Percentiles rank a stretch among this genome's conserved stretches.
These are phyloP conservation scores for Lepidochitona cinerea DNA, from an alignment of 2,888 invertebrate genomes.

Conservation along the genomic window DNA sequence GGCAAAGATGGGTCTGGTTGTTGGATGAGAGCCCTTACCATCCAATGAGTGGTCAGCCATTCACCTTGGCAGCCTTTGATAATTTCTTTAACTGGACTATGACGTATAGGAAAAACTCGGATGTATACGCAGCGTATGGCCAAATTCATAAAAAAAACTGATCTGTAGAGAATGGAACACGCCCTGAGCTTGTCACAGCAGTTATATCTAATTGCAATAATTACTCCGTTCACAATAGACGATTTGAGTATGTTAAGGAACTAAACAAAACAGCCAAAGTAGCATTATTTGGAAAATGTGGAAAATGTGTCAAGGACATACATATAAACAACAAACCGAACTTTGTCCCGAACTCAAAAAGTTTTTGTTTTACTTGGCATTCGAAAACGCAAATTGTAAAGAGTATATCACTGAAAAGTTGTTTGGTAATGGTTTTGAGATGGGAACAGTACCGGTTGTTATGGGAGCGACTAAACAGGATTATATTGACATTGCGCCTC, in stretches of 20 bases:
- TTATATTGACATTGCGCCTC: not conserved
- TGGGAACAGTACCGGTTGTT: not conserved
- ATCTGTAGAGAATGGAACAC: not conserved
- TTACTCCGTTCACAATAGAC: not conserved
- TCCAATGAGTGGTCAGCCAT: not conserved
- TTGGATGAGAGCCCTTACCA: slow-evolving; percentile 6
- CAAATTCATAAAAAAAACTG: not conserved
- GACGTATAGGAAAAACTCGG: not conserved
- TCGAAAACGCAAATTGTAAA: slow-evolving; percentile 3
- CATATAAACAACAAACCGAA: not conserved
- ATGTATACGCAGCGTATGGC: not conserved
- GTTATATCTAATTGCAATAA: not conserved
- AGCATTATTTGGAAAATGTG: not conserved
- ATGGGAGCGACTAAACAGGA: slow-evolving; percentile 1
- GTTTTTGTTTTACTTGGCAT: not conserved
- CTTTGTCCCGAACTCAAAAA: not conserved
- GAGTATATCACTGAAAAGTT: slow-evolving; percentile 5
- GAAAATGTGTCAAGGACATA: not conserved
- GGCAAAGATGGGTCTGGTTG: slow-evolving; percentile 9
- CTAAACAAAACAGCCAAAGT: not conserved
- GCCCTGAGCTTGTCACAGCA: not conserved
- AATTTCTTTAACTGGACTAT: slow-evolving; percentile 6
- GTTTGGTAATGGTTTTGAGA: not conserved
- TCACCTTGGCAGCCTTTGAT: not conserved
- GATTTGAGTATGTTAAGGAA: not conserved